Base-by-base conservation (phyloP, 2,797 vertebrate genomes). In the Pempheris klunzingeri region DNA sequence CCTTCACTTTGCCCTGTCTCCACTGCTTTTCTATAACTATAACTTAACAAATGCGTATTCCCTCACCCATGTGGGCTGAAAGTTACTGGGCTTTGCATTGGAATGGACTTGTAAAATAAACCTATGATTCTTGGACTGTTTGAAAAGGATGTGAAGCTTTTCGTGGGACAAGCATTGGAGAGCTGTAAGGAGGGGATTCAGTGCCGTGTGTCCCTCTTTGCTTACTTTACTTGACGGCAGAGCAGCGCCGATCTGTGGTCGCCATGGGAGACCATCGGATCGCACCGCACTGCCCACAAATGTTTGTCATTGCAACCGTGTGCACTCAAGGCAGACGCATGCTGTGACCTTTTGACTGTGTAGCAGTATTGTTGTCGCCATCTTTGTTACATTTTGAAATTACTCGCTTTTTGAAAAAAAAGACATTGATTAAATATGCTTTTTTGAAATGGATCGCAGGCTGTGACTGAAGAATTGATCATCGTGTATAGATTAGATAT, bases 241-340 rank as follows among this genome's bases (percentile, higher is more conserved):
- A 88, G 84, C 82, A 74, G 86, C 70, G 60, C 24, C 36, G 61
- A 74, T 74, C 77, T 44, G 76, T 30, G 62, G 85, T 78, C 36
- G 17, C 82, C 62, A 4, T 10, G 57, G 74, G 86, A 73, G 65
- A 59, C 83, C n/a, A 53, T 62, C 1, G 75, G 68, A 85, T 87
- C 34, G 79, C 55, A 59, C 62, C 41, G 58, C 83, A 39, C 76
- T 73, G 83, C 89, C 88, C 84, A 81, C 81, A 85, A 76, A 84
- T 77, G 75, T 83, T 87, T 84, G 82, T 88, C 59, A 38, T 77
- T 86, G 88, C 82, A 68, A 80, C 84, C 67, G 81, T 79, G 90
- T 90, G 88, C 90, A 89, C 90, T 93, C 87, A n/a, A 91, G 90
- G 88, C 89, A 80, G 90, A 89, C 81, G 85, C 91, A 60, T 84